Percentiles rank a stretch among this genome's conserved stretches.
Conservation (phyloP, 2,113 vertebrate species). For the Mobula birostris region DNA sequence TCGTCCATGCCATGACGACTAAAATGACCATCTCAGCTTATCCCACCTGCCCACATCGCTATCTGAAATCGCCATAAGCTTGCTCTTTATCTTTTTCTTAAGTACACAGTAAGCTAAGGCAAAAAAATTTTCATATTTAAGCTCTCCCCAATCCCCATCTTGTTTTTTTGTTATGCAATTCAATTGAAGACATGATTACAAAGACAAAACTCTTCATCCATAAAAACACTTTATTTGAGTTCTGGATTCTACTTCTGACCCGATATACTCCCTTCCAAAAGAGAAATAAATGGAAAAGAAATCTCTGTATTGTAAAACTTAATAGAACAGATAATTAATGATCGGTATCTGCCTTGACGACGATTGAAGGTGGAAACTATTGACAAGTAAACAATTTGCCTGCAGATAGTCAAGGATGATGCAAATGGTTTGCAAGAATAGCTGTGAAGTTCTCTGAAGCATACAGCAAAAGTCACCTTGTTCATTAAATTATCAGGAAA, state of each 20-base stretch:
- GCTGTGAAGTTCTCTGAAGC: neutral
- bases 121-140: neutral
- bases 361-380: neutral
- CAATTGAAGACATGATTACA: neutral
- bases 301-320: neutral
- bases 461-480: neutral
- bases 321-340: neutral
- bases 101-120: neutral
- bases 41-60: too few species aligned
- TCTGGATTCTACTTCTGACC: neutral
- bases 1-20: too few species aligned
- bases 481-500: neutral
- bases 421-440: neutral
- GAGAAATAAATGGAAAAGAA: neutral
- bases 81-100: neutral
- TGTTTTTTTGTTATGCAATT: neutral
- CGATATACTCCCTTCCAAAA: neutral
- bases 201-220: neutral
- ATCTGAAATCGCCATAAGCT: neutral
- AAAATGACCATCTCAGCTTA: too few species aligned
- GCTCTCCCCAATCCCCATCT: neutral
- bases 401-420: neutral
- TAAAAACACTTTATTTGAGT: neutral
- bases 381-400: neutral
- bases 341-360: neutral